Evolutionary conservation across 2,113 vertebrate species (phyloP).

Genomic region (Rhodinocichla rosea): DNA sequence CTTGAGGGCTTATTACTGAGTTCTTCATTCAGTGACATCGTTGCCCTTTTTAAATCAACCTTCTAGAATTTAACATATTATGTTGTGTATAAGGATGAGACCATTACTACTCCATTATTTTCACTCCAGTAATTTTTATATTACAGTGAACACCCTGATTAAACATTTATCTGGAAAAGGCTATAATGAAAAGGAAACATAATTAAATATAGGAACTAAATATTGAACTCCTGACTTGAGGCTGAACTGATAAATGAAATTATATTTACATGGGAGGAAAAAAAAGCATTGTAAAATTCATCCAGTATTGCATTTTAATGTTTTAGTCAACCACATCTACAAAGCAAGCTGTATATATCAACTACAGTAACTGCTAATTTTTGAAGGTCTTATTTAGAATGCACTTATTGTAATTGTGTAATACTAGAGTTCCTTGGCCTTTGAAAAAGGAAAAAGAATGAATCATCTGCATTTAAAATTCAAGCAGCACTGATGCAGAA

Average conservation of each 20-base stretch:
- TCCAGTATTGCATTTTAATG: background rate
- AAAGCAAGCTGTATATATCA: background rate
- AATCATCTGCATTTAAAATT: background rate
- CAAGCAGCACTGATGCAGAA: background rate
- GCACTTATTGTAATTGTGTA: background rate
- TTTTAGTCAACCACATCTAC: background rate
- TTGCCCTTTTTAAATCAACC: background rate
- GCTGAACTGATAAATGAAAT: constrained; percentile 41
- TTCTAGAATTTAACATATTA: background rate
- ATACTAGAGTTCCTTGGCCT: background rate
- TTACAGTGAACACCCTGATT: background rate
- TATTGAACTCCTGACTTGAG: background rate
- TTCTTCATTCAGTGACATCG: background rate
- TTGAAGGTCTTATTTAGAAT: background rate
- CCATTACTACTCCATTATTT: background rate
- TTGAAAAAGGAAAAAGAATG: background rate
- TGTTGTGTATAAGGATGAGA: background rate
- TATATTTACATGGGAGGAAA: background rate
- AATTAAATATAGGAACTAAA: constrained; percentile 41
- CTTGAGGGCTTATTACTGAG: background rate
- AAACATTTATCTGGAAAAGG: constrained; percentile 14
- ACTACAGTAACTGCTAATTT: background rate
- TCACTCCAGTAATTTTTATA: constrained; percentile 28
- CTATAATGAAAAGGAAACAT: background rate
- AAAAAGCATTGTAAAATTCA: background rate